Conservation (phyloP, 2,888 invertebrate genomes). For the Exocentrus adspersus region DNA sequence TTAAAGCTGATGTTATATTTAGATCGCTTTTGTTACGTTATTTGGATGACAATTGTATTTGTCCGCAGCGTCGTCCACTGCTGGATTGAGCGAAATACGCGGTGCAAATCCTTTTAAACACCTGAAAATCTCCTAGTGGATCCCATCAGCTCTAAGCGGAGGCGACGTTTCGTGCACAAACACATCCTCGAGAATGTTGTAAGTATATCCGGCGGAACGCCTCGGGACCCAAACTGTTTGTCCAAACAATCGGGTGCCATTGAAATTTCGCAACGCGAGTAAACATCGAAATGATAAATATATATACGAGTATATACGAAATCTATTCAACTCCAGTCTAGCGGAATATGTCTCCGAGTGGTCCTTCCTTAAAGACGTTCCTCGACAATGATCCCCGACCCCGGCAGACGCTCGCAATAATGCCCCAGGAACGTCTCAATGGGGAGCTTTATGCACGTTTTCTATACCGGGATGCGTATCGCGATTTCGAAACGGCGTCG, state of each 20-base stretch:
- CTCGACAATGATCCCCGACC: slow-evolving; percentile 36
- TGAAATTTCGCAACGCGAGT: slow-evolving; percentile 39
- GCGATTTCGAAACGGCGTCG: too few species aligned
- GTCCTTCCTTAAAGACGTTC: slow-evolving; percentile 46
- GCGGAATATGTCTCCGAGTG: slow-evolving; percentile 44
- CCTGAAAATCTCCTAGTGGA: neutral
- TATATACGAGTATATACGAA: slow-evolving; percentile 40
- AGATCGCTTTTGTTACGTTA: too few species aligned
- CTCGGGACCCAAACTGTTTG: slow-evolving; percentile 45
- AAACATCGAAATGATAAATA: slow-evolving; percentile 45
- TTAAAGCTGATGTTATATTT: too few species aligned
- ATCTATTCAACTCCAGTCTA: slow-evolving; percentile 41
- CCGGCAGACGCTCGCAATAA: slow-evolving; percentile 35
- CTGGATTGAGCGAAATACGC: too few species aligned
- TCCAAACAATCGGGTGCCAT: slow-evolving; percentile 43
- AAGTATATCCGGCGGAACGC: slow-evolving; percentile 21
- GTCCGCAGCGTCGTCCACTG: too few species aligned
- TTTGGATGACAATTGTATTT: too few species aligned
- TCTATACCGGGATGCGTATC: neutral
- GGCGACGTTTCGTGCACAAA: neutral
- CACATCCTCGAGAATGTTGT: neutral
- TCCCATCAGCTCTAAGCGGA: neutral
- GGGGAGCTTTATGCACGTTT: slow-evolving; percentile 29
- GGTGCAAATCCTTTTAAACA: neutral
- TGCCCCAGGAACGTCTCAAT: slow-evolving; percentile 42